Base-by-base conservation (phyloP, 2,888 invertebrate genomes). In the Ryuthela nishihirai region DNA sequence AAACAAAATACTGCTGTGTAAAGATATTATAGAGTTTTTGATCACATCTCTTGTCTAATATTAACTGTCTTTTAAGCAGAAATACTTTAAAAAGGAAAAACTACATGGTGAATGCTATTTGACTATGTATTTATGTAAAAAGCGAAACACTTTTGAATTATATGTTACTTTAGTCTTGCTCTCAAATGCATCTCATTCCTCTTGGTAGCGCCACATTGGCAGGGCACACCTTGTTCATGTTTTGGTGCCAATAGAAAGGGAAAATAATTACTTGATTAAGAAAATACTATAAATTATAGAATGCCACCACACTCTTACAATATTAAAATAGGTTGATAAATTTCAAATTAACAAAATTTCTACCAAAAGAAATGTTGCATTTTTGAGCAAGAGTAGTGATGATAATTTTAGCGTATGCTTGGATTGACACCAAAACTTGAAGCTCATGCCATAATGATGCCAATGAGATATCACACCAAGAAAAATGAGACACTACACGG, bases 101-200 rank as follows among this genome's bases (percentile, higher is more conserved):
- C n/a, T n/a, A n/a, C n/a, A n/a, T n/a, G n/a, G n/a, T 23, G 12
- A n/a, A 36, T 10, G 21, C 23, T 21, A 9, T 35, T 9, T n/a
- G 18, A 44, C 9, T 9, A 15, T 18, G 18, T 23, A 12, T 9
- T 6, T 12, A n/a, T 7, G 6, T 18, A 42, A 10, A 7, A 7
- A 25, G 12, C 9, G 17, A n/a, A 21, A 24, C 12, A 12, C 10
- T 42, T 42, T 42, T n/a, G n/a, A 44, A 34, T 26, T 26, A 40
- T 32, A 32, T 39, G 40, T 15, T n/a, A 20, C 20, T 4, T 15
- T 20, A 32, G 41, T 54, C 65, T 55, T 56, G 64, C 56, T 65
- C 66, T 39, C 52, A 59, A 56, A 64, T 65, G 62, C 64, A 65
- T 67, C 65, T 60, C 65, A 65, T 67, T 67, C 67, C 65, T 65